phyloP scores from a whole-genome alignment of 2,888 invertebrate species.

The Brenthis hecate region DNA sequence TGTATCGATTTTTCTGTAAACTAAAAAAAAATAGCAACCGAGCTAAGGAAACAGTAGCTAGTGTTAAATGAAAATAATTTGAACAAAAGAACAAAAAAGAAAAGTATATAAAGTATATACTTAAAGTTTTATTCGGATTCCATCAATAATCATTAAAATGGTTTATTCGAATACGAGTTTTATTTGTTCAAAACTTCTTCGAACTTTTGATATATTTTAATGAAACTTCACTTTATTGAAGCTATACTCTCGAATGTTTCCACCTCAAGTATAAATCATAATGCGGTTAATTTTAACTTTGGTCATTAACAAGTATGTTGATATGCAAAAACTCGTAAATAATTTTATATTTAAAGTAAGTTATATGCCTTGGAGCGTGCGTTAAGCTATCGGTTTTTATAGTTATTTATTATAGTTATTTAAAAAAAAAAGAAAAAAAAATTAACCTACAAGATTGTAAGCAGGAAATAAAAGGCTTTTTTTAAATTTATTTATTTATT shows the following conservation, averaged over 20 bases:
- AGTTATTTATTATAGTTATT: no score
- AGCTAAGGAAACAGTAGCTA: not conserved
- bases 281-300: no score
- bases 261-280: slow-evolving; percentile 11
- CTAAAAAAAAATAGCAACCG: not conserved
- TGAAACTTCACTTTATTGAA: slow-evolving; percentile 21
- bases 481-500: no score
- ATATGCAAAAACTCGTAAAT: no score
- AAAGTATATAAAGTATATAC: slow-evolving; percentile 4
- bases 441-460: no score
- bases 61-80: not conserved
- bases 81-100: not conserved
- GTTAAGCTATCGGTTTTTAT: no score
- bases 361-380: no score
- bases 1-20: not conserved
- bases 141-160: slow-evolving; percentile 23
- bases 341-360: no score
- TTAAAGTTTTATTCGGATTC: slow-evolving; percentile 9
- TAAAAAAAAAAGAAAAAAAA: no score
- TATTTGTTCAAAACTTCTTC: slow-evolving; percentile 10
- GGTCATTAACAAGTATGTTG: no score
- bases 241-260: slow-evolving; percentile 1
- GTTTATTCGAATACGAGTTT: slow-evolving; percentile 17
- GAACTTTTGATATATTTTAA: slow-evolving; percentile 22
- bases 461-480: no score